phyloP scores from a whole-genome alignment of 2,113 vertebrate species.

The Hippopotamus amphibius region DNA sequence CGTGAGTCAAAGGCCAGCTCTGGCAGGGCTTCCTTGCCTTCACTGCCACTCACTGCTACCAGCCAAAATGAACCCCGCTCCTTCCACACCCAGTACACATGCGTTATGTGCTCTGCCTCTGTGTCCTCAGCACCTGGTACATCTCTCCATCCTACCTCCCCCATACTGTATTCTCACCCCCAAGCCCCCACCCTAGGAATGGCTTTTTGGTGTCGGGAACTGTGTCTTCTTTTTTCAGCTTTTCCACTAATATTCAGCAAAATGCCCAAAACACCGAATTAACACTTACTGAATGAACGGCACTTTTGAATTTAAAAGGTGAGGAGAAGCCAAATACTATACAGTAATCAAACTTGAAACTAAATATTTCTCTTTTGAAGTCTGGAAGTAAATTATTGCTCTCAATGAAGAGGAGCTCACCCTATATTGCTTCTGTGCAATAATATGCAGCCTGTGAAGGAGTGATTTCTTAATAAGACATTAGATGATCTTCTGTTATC shows the following conservation, averaged over 20 bases:
- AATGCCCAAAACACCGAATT: background rate
- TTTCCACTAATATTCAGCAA: background rate
- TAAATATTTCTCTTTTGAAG: slow-evolving; percentile 44
- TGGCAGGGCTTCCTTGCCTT: background rate
- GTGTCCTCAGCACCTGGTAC: background rate
- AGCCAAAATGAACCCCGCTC: rapidly evolving
- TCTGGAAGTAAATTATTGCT: slow-evolving; percentile 14
- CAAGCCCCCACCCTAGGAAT: background rate
- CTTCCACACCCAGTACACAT: rapidly evolving
- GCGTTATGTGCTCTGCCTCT: background rate
- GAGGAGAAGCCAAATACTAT: background rate
- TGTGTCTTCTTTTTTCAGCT: background rate
- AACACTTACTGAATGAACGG: background rate
- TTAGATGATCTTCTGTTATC: background rate
- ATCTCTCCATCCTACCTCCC: background rate
- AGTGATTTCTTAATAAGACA: background rate
- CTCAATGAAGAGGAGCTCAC: background rate
- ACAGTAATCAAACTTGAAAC: background rate
- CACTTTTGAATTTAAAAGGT: background rate
- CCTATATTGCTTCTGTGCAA: background rate
- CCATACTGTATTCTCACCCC: background rate
- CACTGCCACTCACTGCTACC: too few relatives aligned
- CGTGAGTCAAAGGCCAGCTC: background rate
- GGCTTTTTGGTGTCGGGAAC: background rate
- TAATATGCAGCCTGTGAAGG: background rate